Percentiles rank a stretch among this genome's conserved stretches.
Evolutionary conservation across 2,113 vertebrate species (phyloP).

Genomic region (Coptodon bakossiorum): DNA sequence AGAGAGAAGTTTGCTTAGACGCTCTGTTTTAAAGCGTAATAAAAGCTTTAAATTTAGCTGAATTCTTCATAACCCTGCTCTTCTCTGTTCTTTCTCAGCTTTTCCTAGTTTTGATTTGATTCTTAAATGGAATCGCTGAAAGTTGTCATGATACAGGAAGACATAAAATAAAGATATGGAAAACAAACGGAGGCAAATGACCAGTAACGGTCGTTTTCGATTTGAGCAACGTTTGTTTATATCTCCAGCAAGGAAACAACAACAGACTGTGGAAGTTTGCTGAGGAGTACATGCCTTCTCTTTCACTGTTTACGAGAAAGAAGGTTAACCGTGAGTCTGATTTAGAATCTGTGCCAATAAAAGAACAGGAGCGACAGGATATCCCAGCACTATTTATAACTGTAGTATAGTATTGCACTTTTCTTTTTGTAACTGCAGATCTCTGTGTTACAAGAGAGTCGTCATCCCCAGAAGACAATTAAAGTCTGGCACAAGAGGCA

Average conservation of each 20-base stretch:
- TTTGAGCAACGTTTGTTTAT: neutral
- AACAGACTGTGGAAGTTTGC: neutral
- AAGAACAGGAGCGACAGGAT: neutral
- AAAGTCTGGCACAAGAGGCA: too few species aligned
- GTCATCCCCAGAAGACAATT: neutral
- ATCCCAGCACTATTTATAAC: neutral
- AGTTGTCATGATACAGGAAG: neutral
- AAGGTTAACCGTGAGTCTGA: neutral
- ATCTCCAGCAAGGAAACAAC: neutral
- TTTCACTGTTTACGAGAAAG: neutral
- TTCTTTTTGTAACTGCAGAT: neutral
- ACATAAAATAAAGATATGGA: neutral
- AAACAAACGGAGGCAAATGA: neutral
- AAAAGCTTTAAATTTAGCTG: neutral
- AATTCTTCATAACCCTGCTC: neutral
- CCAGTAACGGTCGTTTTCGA: neutral
- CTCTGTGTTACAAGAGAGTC: neutral
- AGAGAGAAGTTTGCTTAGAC: neutral
- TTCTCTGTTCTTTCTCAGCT: neutral
- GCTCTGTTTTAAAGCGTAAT: neutral
- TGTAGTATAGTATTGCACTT: neutral
- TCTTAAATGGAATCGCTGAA: neutral
- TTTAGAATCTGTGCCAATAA: neutral
- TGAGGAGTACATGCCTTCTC: neutral
- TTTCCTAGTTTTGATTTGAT: neutral